Percentiles rank a stretch among this genome's conserved stretches.
Conservation (phyloP, 2,113 vertebrate genomes). For the Butastur rufipennis region DNA sequence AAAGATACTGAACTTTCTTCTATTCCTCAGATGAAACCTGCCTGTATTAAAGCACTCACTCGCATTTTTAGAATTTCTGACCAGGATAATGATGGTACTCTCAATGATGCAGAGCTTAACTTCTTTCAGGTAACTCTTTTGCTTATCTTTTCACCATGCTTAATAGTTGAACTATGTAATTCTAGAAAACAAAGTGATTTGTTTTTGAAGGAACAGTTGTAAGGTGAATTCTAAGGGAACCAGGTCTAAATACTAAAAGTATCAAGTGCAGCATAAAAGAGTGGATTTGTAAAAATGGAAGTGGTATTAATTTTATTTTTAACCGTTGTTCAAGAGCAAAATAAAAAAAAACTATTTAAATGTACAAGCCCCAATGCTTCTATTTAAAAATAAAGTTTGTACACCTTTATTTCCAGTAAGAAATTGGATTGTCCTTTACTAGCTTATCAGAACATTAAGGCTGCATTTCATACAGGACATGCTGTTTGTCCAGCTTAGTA, state of each 20-base stretch:
- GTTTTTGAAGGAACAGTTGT: background rate
- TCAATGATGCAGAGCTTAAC: constrained; percentile 98
- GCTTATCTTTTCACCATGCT: background rate
- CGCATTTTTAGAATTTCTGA: constrained; percentile 98
- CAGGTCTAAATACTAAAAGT: background rate
- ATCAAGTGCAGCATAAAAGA: background rate
- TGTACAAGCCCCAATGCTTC: background rate
- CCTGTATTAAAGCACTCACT: constrained; percentile 93
- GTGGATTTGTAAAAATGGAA: background rate
- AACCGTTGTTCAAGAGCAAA: background rate
- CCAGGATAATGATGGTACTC: constrained; percentile 94
- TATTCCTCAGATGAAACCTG: constrained; percentile 86
- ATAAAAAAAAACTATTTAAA: background rate
- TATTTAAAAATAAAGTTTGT: background rate
- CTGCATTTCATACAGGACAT: background rate
- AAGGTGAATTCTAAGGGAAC: background rate
- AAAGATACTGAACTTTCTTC: background rate
- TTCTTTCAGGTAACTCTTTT: constrained; percentile 88
- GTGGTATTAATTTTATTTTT: background rate
- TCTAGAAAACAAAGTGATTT: background rate
- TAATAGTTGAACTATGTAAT: background rate
- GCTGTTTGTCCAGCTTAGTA: background rate
- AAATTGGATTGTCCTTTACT: background rate
- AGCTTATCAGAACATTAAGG: background rate
- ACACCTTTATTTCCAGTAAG: background rate